Evolutionary conservation across 2,113 vertebrate species (phyloP), one percentile per base, ranked within the genome.

Genomic region (Nematolebias whitei): DNA sequence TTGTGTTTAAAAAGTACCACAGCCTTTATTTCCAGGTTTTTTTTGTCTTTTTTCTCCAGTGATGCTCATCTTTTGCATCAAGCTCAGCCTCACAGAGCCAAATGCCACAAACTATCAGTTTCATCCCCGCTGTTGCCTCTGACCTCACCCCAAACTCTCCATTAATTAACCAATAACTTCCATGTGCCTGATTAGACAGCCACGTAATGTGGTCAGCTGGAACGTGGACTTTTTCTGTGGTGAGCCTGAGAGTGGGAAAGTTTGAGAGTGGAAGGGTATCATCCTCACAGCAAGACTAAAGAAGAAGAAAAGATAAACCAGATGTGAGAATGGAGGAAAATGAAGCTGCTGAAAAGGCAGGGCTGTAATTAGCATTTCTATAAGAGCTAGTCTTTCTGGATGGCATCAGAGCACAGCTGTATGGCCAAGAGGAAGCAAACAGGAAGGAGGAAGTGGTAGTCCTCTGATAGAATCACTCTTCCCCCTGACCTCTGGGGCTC

Each of bases 391-490:
- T 68, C 68, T 56, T 64, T 68, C 60, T 50, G 68, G 35, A 49
- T 72, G 82, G 87, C 55, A 80, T 72, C 65, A 48, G 72, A 56
- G 65, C 55, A 40, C 86, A 89, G 80, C 78, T 84, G 84, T 56
- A 59, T 60, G 72, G 79, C 84, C 76, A 45, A 83, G 69, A 87
- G 78, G 84, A 88, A 83, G 78, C 83, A 80, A 88, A 87, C 88
- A 88, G 84, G 84, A 89, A 86, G 71, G 60, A 89, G 89, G 89
- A 91, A 89, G 90, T 88, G 82, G 78, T 76, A 80, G 79, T 83
- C 76, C 75, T 77, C 72, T 41, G 75, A 87, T 89, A 65, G 71
- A 68, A 88, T 90, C 84, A 44, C 10, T 75, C 74, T 57, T 71
- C 82, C 63, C 32, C 24, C 77, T 84, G 79, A 87, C 81, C 90